Conservation (phyloP, 92 coral and sea anemone genomes). For the Siderastrea siderea region DNA sequence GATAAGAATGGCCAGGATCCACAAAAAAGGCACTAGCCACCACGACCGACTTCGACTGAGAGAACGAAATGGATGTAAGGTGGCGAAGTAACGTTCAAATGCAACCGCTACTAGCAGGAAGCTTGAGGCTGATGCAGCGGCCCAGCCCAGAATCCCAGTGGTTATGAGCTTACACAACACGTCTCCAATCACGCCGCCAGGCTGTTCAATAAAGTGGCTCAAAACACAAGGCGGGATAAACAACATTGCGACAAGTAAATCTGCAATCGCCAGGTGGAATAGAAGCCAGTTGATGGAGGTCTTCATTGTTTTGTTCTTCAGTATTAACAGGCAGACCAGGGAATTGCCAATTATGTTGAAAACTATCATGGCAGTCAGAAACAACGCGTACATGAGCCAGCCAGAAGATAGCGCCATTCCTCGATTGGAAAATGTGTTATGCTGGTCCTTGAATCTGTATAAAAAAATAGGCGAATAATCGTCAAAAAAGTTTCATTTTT, state of each 20-base stretch:
- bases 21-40: background rate
- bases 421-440: background rate
- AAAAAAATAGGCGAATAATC: too few relatives aligned
- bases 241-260: slow-evolving; percentile 25
- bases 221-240: slow-evolving; percentile 24
- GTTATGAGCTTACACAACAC: slow-evolving; percentile 19
- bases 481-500: too few relatives aligned
- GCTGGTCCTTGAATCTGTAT: too few relatives aligned
- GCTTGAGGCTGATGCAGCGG: slow-evolving; percentile 30
- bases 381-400: background rate
- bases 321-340: slow-evolving; percentile 20
- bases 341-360: slow-evolving; percentile 29
- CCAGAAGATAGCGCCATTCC: background rate
- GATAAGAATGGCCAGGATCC: slow-evolving; percentile 4
- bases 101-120: slow-evolving; percentile 28
- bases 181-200: slow-evolving; percentile 23
- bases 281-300: slow-evolving; percentile 45
- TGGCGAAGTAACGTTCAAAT: slow-evolving; percentile 41
- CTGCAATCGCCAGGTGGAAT: slow-evolving; percentile 39
- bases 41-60: slow-evolving; percentile 6
- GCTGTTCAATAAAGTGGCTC: slow-evolving; percentile 10
- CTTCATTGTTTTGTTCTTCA: slow-evolving; percentile 11
- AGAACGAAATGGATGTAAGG: slow-evolving; percentile 22
- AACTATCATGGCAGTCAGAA: background rate
- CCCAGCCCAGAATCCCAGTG: slow-evolving; percentile 25